These are phyloP conservation scores for Subanguina moxae DNA, from an alignment of 1,140 invertebrate species.

Conservation along the genomic window DNA sequence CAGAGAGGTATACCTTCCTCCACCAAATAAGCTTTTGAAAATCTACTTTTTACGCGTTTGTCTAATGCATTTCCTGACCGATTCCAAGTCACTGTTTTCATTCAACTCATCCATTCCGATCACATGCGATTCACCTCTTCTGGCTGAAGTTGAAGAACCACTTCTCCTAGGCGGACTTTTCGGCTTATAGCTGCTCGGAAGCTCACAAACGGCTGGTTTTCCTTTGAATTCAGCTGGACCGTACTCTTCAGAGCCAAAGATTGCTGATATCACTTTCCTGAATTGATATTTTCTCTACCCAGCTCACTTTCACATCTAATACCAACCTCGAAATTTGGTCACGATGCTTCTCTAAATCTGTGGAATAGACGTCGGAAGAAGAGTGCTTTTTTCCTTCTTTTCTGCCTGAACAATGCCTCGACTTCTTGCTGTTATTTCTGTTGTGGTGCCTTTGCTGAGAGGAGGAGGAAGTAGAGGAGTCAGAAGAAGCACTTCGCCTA, in stretches of 20 bases:
- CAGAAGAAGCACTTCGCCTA: no score
- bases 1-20: neutral
- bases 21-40: neutral
- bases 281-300: neutral
- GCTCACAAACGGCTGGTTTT: neutral
- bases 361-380: no score
- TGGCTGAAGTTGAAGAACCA: neutral
- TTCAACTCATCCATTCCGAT: neutral
- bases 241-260: slow-evolving; percentile 5
- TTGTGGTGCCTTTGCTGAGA: no score
- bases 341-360: no score
- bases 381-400: no score
- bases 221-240: slow-evolving; percentile 4
- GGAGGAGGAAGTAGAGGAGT: no score
- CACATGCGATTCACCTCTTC: neutral
- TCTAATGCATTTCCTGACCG: neutral
- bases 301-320: no score
- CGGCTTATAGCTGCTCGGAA: neutral
- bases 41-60: neutral
- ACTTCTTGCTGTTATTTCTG: no score
- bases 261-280: slow-evolving; percentile 1
- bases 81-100: neutral
- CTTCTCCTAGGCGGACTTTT: neutral
- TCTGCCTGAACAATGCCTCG: no score
- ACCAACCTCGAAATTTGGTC: no score